Conservation (phyloP, 2,888 invertebrate genomes). For the Andrena praecox region DNA sequence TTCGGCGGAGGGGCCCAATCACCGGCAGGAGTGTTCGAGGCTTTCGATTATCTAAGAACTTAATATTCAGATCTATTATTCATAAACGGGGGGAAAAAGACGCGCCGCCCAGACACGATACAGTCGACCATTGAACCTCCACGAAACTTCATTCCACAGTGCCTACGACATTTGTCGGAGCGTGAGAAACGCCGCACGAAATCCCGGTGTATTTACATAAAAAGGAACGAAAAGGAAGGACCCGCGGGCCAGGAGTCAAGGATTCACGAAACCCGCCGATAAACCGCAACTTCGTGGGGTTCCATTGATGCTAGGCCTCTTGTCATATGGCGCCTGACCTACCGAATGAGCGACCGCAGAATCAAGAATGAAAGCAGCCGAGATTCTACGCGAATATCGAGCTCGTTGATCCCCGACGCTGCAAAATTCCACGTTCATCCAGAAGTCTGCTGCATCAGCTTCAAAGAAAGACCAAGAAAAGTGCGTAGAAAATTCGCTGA, state of each 20-base stretch:
- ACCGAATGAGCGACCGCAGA: slow-evolving; percentile 39
- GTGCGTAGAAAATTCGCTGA: too few relatives aligned
- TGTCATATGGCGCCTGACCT: slow-evolving; percentile 58
- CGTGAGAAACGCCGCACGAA: slow-evolving; percentile 52
- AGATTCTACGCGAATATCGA: background rate
- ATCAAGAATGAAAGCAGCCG: slow-evolving; percentile 30
- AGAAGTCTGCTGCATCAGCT: background rate
- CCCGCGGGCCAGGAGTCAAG: slow-evolving; percentile 49
- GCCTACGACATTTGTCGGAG: slow-evolving; percentile 61
- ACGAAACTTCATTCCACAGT: slow-evolving; percentile 31
- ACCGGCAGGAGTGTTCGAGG: too few relatives aligned
- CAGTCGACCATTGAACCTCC: slow-evolving; percentile 5
- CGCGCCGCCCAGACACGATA: background rate
- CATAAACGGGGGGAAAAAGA: background rate
- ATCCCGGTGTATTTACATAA: slow-evolving; percentile 59
- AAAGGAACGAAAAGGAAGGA: slow-evolving; percentile 54
- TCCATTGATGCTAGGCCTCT: slow-evolving; percentile 50
- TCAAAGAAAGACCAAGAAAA: too few relatives aligned
- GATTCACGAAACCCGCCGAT: slow-evolving; percentile 61
- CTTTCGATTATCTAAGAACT: too few relatives aligned
- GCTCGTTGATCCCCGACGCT: background rate
- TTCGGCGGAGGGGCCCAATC: too few relatives aligned
- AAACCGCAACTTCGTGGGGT: slow-evolving; percentile 54
- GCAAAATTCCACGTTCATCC: background rate
- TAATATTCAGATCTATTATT: too few relatives aligned